Evolutionary conservation across 2,888 invertebrate species (phyloP), one percentile per base, ranked within the genome.

Genomic region (Dysmachus trigonus): DNA sequence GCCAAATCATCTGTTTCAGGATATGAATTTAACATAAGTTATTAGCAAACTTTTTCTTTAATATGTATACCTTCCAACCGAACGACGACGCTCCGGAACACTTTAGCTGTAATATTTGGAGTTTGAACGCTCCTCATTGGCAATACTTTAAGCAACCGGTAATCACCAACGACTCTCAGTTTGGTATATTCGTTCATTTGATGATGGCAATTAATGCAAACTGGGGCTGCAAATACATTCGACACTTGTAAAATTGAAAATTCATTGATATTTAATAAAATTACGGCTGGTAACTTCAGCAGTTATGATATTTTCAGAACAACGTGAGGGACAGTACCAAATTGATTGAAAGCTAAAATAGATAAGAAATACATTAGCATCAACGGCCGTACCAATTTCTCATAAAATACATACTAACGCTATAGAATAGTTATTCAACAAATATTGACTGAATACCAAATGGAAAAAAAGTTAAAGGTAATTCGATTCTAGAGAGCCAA

Each of bases 271-370:
- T 51, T 30, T 47, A 53, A 1, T 31, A n/a, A 5, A 47, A 31
- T 76, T 85, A 85, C 85, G 27, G 7, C n/a, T 53, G 15, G 2
- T 4, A 77, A 79, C 77, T 85, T 85, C 53, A 3, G 30, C 33
- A 88, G 88, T 90, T 90, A 74, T 91, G 89, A 71, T 88, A 90
- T 88, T 92, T 90, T 18, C 90, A 88, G 89, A 85, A 84, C 92
- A 92, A 8, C 90, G 90, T n/a, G 88, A 88, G 5, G 89, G 87
- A 85, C 92, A 92, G 86, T 89, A 91, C 92, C 92, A 92, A 87
- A 90, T 89, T n/a, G 92, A 90, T 88, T 92, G 92, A 38, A 92
- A 86, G 1, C 92, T 92, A 79, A 47, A 76, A 79, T 8, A 53
- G 33, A 18, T 31, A 76, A 3, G 10, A 38, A 38, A 38, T 38